These are phyloP conservation scores for Eumerus sabulonum DNA, from an alignment of 2,888 invertebrate genomes.

Conservation along the genomic window DNA sequence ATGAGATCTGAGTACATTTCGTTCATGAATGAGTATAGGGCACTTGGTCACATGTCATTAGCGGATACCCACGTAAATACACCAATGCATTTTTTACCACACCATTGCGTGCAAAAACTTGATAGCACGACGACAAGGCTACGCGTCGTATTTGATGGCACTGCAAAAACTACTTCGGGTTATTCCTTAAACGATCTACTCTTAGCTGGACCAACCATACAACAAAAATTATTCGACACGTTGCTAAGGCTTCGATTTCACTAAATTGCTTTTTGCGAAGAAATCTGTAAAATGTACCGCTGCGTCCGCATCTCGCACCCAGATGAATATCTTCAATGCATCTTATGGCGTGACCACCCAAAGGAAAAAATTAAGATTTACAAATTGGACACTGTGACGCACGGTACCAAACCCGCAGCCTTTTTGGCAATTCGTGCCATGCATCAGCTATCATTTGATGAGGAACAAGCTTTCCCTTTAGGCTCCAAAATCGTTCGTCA, in stretches of 20 bases:
- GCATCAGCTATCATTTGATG: slow-evolving; percentile 43
- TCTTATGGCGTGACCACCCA: slow-evolving; percentile 47
- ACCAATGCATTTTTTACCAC: slow-evolving; percentile 40
- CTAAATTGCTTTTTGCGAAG: slow-evolving; percentile 46
- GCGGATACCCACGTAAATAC: slow-evolving; percentile 19
- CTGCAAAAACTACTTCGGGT: slow-evolving; percentile 44
- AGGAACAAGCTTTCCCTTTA: slow-evolving; percentile 49
- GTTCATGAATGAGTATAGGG: slow-evolving; percentile 40
- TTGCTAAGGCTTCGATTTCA: slow-evolving; percentile 41
- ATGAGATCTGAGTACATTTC: slow-evolving; percentile 31
- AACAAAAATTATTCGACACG: slow-evolving; percentile 36
- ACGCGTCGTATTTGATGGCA: slow-evolving; percentile 41
- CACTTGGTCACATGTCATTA: slow-evolving; percentile 43
- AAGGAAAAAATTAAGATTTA: slow-evolving; percentile 29
- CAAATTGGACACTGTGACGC: slow-evolving; percentile 42
- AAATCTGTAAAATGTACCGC: slow-evolving; percentile 67
- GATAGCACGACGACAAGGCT: slow-evolving; percentile 27
- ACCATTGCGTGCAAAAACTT: slow-evolving; percentile 43
- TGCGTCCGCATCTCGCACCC: slow-evolving; percentile 46
- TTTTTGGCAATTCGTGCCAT: slow-evolving; percentile 29
- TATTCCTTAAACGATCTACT: slow-evolving; percentile 22
- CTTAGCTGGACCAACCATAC: slow-evolving; percentile 45
- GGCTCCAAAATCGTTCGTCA: slow-evolving; percentile 50
- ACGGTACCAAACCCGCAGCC: slow-evolving; percentile 47
- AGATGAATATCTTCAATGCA: slow-evolving; percentile 53